Base-by-base conservation (phyloP, 2,888 invertebrate genomes). In the Bugulina stolonifera region DNA sequence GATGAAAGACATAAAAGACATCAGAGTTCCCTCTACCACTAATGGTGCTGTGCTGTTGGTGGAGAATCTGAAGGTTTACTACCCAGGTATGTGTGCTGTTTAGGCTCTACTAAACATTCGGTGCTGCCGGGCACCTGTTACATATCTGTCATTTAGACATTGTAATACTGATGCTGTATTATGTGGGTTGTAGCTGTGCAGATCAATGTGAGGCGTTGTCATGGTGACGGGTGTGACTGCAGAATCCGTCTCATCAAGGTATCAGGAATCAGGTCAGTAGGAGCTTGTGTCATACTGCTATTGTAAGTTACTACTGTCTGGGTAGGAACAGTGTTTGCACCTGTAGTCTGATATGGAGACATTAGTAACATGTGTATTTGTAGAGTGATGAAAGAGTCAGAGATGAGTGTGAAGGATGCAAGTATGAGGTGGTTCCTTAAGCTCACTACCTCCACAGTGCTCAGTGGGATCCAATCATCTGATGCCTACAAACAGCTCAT, bases 221-320 rank as follows among this genome's bases (percentile, higher is more conserved):
- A 82, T 73, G 82, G 80, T 75, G 82, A 82, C 76, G 83, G 83
- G 3, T 83, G 82, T 80, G 82, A 83, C 73, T 81, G 81, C 14
- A 77, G 82, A 73, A 80, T 83, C 27, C 81, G 80, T 75, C 79
- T 78, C 2, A 70, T 82, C 35, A 83, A 80, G 72, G 79, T 80
- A 54, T 72, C 81, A 0, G 83, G 82, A 34, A 81, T 81, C 76
- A 80, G 79, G 81, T 82, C 75, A 74, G 78, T 75, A 27, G n/a
- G n/a, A n/a, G n/a, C n/a, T n/a, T n/a, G n/a, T n/a, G n/a, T n/a
- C n/a, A n/a, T n/a, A n/a, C n/a, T n/a, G n/a, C n/a, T n/a, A n/a
- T n/a, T n/a, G n/a, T n/a, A n/a, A n/a, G n/a, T n/a, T n/a, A n/a
- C n/a, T n/a, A n/a, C n/a, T n/a, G n/a, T n/a, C n/a, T n/a, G n/a